Base-by-base conservation (phyloP, 2,113 vertebrate genomes). In the Nesogale talazaci region DNA sequence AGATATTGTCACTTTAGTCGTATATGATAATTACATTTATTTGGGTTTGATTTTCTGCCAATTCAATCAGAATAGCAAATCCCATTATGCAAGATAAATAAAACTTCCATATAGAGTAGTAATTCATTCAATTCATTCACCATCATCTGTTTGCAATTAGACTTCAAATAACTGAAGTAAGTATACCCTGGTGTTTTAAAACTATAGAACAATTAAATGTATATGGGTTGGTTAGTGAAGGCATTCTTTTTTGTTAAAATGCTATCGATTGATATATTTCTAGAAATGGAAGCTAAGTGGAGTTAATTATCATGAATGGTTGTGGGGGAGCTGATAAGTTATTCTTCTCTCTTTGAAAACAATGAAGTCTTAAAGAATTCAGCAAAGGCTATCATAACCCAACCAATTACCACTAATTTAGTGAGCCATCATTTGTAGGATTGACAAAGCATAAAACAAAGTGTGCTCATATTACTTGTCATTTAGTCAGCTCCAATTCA, bases 11-110 rank as follows among this genome's bases (percentile, higher is more conserved):
- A 10, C 42, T 46, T 46, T 46, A 46, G 42, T 46, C 42, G 10
- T 46, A 46, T 46, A 46, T 46, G 42, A 46, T 46, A 46, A 46
- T 46, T 46, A 46, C 42, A 46, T 46, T 46, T 46, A 52, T 57
- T 46, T 2, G 52, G 17, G 0, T 34, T 90, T 38, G 27, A 25
- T 67, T 80, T 81, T n/a, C 59, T 89, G 29, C 79, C 23, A 67
- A 16, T 72, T 91, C 19, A 89, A 86, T 82, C 52, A 86, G 89
- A 93, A 59, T 27, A 63, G 22, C 20, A 83, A 16, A 5, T 69
- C 19, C 1, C 12, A n/a, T n/a, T n/a, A n/a, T n/a, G n/a, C n/a
- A 27, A 81, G 34, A 94, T 22, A 92, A 84, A 88, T 74, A 72
- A 87, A 46, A 76, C 20, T 76, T 85, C 42, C 17, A 63, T 38